phyloP scores from a whole-genome alignment of 2,113 vertebrate genomes.

The Ptilorrhoa leucosticta region DNA sequence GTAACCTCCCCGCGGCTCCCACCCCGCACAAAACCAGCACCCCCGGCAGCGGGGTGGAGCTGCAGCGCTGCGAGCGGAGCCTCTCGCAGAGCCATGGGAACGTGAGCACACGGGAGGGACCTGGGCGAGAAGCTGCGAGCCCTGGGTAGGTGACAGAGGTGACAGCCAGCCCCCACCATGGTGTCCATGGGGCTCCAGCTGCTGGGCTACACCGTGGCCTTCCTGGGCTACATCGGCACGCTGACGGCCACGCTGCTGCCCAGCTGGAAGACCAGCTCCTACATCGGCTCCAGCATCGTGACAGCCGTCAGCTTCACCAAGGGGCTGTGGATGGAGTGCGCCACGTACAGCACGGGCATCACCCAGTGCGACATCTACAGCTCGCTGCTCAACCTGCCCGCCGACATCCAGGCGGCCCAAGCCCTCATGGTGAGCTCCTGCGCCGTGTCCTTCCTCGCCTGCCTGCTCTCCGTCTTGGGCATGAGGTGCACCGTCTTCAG shows the following conservation, averaged over 20 bases:
- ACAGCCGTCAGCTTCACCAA: slow-evolving; percentile 86
- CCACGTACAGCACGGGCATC: slow-evolving; percentile 90
- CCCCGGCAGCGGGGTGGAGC: background rate
- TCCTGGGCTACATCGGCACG: slow-evolving; percentile 86
- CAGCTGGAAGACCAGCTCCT: slow-evolving; percentile 87
- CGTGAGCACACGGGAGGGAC: background rate
- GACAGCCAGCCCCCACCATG: slow-evolving; percentile 68
- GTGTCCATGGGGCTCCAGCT: slow-evolving; percentile 85
- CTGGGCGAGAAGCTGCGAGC: background rate
- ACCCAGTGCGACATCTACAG: slow-evolving; percentile 97
- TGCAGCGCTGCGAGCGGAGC: background rate
- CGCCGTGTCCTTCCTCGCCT: slow-evolving; percentile 80
- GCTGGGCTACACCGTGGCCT: slow-evolving; percentile 84
- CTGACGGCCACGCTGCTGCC: slow-evolving; percentile 86
- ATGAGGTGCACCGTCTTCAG: slow-evolving; percentile 94
- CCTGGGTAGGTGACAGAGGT: background rate
- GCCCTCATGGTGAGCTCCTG: slow-evolving; percentile 93
- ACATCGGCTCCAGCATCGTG: slow-evolving; percentile 91
- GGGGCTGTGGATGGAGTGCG: slow-evolving; percentile 97
- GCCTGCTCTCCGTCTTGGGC: slow-evolving; percentile 75
- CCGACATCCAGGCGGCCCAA: slow-evolving; percentile 86
- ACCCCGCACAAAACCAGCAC: slow-evolving; percentile 32
- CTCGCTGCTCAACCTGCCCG: slow-evolving; percentile 86
- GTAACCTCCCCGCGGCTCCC: slow-evolving; percentile 28
- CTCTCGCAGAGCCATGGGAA: background rate